A percentile compares a stretch with the other conserved stretches of the same genome.
Evolutionary conservation across 2,797 vertebrate species (phyloP).

Genomic region (Heteromormyrus szaboi): DNA sequence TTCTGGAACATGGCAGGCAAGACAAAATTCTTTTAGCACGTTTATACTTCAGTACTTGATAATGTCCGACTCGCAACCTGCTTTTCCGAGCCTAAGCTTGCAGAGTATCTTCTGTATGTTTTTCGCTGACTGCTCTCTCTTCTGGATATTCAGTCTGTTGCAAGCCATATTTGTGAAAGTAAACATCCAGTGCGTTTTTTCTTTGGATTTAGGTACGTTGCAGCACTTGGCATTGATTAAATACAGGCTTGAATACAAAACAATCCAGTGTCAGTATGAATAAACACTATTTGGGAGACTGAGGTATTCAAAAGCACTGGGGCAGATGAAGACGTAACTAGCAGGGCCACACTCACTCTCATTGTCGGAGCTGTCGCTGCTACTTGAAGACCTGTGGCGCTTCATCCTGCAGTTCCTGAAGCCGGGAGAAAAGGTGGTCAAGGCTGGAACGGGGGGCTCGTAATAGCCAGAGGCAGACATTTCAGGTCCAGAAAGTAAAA

Average conservation of each 20-base stretch:
- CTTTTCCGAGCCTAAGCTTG: background rate
- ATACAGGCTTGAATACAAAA: background rate
- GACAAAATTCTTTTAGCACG: background rate
- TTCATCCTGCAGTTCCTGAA: conserved; percentile 95
- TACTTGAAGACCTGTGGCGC: conserved; percentile 86
- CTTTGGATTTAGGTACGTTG: background rate
- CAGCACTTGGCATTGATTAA: background rate
- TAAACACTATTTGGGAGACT: background rate
- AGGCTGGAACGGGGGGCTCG: background rate
- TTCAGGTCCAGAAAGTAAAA: background rate
- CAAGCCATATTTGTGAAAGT: background rate
- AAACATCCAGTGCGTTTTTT: background rate
- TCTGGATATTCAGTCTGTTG: background rate
- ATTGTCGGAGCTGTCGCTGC: conserved; percentile 97
- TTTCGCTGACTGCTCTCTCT: background rate
- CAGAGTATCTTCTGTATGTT: background rate
- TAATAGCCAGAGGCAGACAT: background rate
- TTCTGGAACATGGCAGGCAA: background rate
- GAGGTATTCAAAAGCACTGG: background rate
- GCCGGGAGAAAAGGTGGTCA: background rate
- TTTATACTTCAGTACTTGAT: background rate
- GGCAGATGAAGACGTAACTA: background rate
- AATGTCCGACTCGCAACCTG: background rate
- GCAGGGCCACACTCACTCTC: conserved; percentile 76
- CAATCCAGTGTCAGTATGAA: background rate